These are phyloP conservation scores for Tetragnatha montana DNA, from an alignment of 2,888 invertebrate genomes.

Conservation along the genomic window DNA sequence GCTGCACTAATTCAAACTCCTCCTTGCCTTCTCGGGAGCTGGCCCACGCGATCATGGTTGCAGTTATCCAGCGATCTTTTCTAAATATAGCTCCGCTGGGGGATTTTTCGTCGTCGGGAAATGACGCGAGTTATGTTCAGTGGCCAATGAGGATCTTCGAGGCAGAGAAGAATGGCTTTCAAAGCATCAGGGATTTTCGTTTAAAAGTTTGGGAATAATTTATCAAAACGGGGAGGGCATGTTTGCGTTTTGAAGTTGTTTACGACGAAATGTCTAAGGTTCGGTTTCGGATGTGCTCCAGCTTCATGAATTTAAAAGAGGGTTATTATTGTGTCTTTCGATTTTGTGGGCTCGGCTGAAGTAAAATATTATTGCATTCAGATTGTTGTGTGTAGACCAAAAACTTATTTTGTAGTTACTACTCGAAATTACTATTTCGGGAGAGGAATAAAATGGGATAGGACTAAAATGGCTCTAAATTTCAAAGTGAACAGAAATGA, in stretches of 20 bases:
- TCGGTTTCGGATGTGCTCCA: too few species aligned
- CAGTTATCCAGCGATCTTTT: conserved; percentile 11
- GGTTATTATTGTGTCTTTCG: too few species aligned
- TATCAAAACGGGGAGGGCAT: background rate
- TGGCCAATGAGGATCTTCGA: background rate
- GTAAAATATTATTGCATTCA: too few species aligned
- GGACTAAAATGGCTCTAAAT: too few species aligned
- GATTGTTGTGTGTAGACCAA: too few species aligned
- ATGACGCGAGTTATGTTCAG: background rate
- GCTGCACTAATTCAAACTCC: background rate
- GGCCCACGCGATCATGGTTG: conserved; percentile 13
- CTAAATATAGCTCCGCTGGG: conserved; percentile 14
- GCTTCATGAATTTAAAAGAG: too few species aligned
- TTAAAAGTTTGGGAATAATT: background rate
- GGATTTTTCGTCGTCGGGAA: background rate
- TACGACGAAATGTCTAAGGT: background rate
- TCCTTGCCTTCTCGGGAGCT: background rate
- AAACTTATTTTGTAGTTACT: too few species aligned
- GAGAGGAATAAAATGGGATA: too few species aligned
- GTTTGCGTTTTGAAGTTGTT: background rate
- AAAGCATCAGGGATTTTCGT: background rate
- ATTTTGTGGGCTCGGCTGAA: too few species aligned
- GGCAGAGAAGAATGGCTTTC: background rate
- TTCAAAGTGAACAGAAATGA: too few species aligned
- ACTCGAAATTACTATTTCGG: too few species aligned